Evolutionary conservation across 1,140 invertebrate species (phyloP).

Genomic region (Drosophila miranda): DNA sequence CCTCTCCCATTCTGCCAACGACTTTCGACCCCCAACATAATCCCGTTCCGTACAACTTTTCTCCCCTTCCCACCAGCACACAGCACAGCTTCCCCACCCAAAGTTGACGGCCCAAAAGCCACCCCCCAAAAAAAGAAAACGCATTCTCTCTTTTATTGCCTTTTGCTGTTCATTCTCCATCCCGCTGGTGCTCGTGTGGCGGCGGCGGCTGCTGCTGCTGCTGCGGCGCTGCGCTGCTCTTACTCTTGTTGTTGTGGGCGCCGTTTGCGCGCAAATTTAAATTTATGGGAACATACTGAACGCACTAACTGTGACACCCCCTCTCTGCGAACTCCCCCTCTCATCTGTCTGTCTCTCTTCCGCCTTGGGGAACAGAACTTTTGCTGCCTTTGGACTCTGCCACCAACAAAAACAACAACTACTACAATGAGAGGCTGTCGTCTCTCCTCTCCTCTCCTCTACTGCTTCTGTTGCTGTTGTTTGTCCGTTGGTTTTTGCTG

Average conservation of each 20-base stretch:
- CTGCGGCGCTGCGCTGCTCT: conserved; percentile 4
- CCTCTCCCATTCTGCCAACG: conserved; percentile 17
- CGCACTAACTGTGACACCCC: conserved; percentile 61
- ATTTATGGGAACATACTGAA: conserved; percentile 68
- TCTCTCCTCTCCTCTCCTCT: conserved; percentile 29
- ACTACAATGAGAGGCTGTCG: conserved; percentile 15
- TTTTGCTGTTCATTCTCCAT: conserved; percentile 8
- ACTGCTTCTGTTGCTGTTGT: background rate
- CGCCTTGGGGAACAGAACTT: conserved; percentile 42
- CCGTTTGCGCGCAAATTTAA: conserved; percentile 73
- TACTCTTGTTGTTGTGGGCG: conserved; percentile 44
- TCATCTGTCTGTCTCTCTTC: background rate
- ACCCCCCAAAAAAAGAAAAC: conserved; percentile 63
- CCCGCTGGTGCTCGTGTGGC: no score
- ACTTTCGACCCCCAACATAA: conserved; percentile 40
- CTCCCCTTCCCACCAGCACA: background rate
- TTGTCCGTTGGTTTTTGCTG: conserved; percentile 44
- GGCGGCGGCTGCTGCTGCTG: background rate
- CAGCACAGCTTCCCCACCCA: background rate
- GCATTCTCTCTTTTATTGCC: conserved; percentile 58
- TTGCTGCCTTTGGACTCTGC: conserved; percentile 56
- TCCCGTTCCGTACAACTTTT: conserved; percentile 3
- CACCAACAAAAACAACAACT: conserved; percentile 22
- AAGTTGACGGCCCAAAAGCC: conserved; percentile 36
- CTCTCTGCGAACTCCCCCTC: background rate